Evolutionary conservation across 2,888 invertebrate genomes (phyloP), one percentile per base, ranked within the genome.

Genomic region (Aphrophora alni): DNA sequence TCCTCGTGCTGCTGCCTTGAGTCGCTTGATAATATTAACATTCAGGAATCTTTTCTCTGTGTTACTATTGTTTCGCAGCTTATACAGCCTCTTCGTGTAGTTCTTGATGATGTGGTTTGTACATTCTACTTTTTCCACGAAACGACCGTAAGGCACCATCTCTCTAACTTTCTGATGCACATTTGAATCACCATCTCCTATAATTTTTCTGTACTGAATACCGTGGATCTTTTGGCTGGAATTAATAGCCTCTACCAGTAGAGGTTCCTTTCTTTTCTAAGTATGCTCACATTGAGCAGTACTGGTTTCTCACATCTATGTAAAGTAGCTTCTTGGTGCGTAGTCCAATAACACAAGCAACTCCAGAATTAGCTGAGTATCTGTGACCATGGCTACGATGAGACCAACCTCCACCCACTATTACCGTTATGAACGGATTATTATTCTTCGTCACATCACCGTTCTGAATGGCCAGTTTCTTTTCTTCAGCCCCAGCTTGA

Each of bases 61-160:
- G 26, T 21, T 78, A 12, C 78, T 70, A 27, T 78, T 44, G 5
- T 78, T 28, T 80, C 70, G 24, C 27, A 74, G 38, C 38, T 80
- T 80, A 28, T 75, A 74, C 17, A 80, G 75, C 59, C 80, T 44
- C 27, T 74, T 74, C 1, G 80, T 80, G 69, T 80, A 75, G 44
- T 80, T 80, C n/a, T 80, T 80, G 27, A 80, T 80, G 12, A 75
- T 69, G 69, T 80, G 80, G 44, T 75, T 75, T 14, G 38, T 74
- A 38, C 75, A 75, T 38, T 75, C 75, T 5, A 80, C 59, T 24
- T 80, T 80, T 38, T 74, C 44, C 17, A 80, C 79, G 27, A 21
- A 77, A 21, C 77, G 70, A 44, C 73, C 76, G 28, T 76, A 76
- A 14, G 76, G 76, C 51, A 76, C 76, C 59, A 76, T 76, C 26